These are phyloP conservation scores for Oreochromis grahami DNA, from an alignment of 2,797 vertebrate species.

Conservation along the genomic window DNA sequence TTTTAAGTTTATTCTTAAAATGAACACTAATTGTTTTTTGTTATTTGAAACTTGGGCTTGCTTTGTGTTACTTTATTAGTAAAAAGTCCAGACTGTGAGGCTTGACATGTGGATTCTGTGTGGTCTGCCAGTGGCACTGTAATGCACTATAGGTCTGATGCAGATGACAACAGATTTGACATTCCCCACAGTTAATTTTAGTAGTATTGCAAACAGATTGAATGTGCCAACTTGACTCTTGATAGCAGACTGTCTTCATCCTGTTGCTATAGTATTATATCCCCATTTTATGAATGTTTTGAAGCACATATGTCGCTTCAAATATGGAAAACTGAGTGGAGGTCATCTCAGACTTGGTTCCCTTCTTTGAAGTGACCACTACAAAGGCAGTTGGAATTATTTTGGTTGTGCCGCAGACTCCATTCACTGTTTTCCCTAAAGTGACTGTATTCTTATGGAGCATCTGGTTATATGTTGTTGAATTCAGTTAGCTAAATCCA, in stretches of 20 bases:
- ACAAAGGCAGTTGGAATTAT: not conserved
- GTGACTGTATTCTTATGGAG: not conserved
- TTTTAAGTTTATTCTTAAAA: not conserved
- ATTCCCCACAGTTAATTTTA: not conserved
- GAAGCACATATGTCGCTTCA: not conserved
- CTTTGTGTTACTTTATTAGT: not conserved
- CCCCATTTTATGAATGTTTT: not conserved
- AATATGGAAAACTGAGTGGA: not conserved
- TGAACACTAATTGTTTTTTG: not conserved
- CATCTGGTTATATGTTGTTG: not conserved
- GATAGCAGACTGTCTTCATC: not conserved
- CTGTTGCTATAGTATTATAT: not conserved
- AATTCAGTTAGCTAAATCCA: not conserved
- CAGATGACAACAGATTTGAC: not conserved
- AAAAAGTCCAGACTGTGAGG: not conserved
- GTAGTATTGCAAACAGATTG: not conserved
- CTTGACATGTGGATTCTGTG: not conserved
- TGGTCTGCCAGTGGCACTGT: not conserved
- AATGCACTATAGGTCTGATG: not conserved
- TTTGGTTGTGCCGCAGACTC: not conserved
- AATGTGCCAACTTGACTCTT: not conserved
- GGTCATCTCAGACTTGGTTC: not conserved
- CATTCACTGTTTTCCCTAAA: not conserved
- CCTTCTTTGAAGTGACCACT: not conserved
- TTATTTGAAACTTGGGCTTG: not conserved